phyloP scores from a whole-genome alignment of 35 echinoderm and acorn worm genomes.

The Ophiothrix spiculata region DNA sequence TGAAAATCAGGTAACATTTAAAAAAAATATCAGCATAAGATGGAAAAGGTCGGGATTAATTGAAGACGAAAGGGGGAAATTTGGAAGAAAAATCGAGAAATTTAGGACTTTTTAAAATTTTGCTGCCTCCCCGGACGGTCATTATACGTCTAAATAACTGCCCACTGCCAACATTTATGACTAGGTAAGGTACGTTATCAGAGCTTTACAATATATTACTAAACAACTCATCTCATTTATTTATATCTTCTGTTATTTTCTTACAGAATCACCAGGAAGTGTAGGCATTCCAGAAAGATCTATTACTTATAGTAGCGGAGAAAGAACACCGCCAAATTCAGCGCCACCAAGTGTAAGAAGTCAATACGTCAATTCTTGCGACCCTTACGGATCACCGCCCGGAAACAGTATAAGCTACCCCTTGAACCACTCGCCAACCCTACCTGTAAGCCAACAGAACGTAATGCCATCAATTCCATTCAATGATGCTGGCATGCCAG shows the following conservation, averaged over 20 bases:
- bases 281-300: slow-evolving; percentile 24
- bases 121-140: too few relatives aligned
- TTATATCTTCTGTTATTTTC: background rate
- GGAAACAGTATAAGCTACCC: slow-evolving; percentile 48
- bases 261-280: slow-evolving; percentile 39
- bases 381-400: slow-evolving; percentile 59
- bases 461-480: slow-evolving; percentile 70
- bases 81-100: too few relatives aligned
- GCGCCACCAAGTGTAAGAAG: background rate
- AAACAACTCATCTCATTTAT: background rate
- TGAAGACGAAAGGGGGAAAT: too few relatives aligned
- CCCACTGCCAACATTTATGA: background rate
- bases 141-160: too few relatives aligned
- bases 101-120: too few relatives aligned
- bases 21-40: too few relatives aligned
- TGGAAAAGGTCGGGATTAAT: too few relatives aligned
- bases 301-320: slow-evolving; percentile 12
- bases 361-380: slow-evolving; percentile 34
- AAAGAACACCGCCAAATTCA: background rate
- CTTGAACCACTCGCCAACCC: slow-evolving; percentile 80
- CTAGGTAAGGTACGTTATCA: too few relatives aligned
- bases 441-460: slow-evolving; percentile 56
- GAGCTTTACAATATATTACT: background rate
- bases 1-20: too few relatives aligned
- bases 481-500: slow-evolving; percentile 73